Evolutionary conservation across 2,113 vertebrate genomes (phyloP), one percentile per base, ranked within the genome.

Genomic region (Melanerpes formicivorus): DNA sequence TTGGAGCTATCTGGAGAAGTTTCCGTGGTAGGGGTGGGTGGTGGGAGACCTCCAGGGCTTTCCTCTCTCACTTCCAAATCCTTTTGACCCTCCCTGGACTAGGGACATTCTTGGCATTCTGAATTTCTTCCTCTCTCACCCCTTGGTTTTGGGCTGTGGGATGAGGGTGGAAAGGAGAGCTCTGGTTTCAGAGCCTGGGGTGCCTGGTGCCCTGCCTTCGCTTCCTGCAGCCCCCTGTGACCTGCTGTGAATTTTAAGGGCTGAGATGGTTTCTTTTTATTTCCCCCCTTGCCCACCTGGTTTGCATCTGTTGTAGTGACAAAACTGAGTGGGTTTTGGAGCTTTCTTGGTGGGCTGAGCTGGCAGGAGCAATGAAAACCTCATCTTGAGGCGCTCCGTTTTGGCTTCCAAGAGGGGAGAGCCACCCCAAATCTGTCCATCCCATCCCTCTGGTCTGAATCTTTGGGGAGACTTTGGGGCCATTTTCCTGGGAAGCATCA

Each of bases 61-160:
- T 81, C 79, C 50, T 89, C 91, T 64, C 0, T 37, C 44, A 1
- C 50, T 84, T 56, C 66, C 66, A 21, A 22, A 73, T 65, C 82
- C 70, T 32, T 84, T 56, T 62, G 74, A 52, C 84, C 94, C 76
- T 92, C 87, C 89, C 75, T 37, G 94, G 91, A 40, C 78, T 87
- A 71, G 10, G 94, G 94, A 78, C 96, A 97, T 97, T 97, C 96
- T 93, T 94, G 4, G 58, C 95, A 96, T 97, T 97, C 96, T 89
- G 90, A 46, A 70, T 85, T 78, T 73, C 78, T 90, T 52, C 12
- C 37, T 88, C 86, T 91, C 95, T 64, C 75, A 56, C 78, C 94
- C 65, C 21, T 80, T 83, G 81, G 48, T 93, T 96, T 87, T 54
- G 88, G 96, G 95, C 64, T 93, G 80, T 25, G 46, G 95, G 95